A percentile compares a stretch with the other conserved stretches of the same genome.
phyloP scores from a whole-genome alignment of 2,113 vertebrate species.

The Chloebia gouldiae region DNA sequence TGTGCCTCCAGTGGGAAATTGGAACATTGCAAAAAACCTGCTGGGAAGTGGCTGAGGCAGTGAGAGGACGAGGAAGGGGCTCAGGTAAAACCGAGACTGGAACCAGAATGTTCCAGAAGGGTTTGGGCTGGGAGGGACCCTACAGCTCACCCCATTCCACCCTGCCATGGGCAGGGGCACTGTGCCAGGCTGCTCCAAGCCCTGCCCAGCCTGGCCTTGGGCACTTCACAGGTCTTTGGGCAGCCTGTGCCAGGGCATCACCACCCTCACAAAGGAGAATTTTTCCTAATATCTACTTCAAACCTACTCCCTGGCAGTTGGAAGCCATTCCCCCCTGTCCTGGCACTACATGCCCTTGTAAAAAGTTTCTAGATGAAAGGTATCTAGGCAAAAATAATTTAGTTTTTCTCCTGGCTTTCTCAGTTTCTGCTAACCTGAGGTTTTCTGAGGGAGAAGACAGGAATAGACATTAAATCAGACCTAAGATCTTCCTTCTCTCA shows the following conservation, averaged over 20 bases:
- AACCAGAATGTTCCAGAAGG: background rate
- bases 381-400: background rate
- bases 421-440: background rate
- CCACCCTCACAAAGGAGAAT: background rate
- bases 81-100: background rate
- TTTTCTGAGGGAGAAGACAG: background rate
- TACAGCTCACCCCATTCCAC: background rate
- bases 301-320: too few relatives aligned
- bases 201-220: accelerated
- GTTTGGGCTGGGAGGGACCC: background rate
- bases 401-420: background rate
- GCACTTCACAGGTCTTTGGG: background rate
- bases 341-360: background rate
- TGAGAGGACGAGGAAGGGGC: background rate
- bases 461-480: background rate
- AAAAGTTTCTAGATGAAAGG: background rate
- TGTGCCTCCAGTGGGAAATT: background rate
- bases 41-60: background rate
- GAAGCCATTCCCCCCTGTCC: background rate
- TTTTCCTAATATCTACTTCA: background rate
- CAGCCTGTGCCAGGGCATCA: background rate
- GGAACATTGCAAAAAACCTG: background rate
- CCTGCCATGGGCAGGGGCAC: background rate
- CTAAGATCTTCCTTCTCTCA: background rate
- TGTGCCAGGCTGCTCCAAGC: background rate